Evolutionary conservation across 1,140 invertebrate species (phyloP).

Genomic region (Spodoptera litura): DNA sequence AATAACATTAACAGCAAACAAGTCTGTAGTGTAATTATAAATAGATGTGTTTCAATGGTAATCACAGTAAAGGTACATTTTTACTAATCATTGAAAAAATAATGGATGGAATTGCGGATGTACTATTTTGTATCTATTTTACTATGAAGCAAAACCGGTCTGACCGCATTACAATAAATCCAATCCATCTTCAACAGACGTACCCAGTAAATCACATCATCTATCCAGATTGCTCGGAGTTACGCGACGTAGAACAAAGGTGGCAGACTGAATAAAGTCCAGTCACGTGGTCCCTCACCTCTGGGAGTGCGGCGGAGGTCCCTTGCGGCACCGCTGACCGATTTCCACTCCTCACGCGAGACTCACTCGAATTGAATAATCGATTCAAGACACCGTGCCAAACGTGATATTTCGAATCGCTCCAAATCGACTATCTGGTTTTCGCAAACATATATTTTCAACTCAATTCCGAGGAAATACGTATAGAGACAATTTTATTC

Average conservation of each 20-base stretch:
- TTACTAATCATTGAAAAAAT: too few species aligned
- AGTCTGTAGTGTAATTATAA: too few species aligned
- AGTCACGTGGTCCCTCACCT: slow-evolving; percentile 62
- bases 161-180: background rate
- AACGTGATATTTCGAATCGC: slow-evolving; percentile 44
- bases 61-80: too few species aligned
- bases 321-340: slow-evolving; percentile 66
- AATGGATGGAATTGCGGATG: too few species aligned
- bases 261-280: slow-evolving; percentile 52
- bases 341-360: slow-evolving; percentile 67
- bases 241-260: slow-evolving; percentile 48
- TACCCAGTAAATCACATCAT: slow-evolving; percentile 31
- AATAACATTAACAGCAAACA: too few species aligned
- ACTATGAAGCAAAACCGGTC: background rate
- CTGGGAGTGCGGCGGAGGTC: slow-evolving; percentile 46
- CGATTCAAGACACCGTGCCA: slow-evolving; percentile 58
- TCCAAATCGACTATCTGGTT: slow-evolving; percentile 30
- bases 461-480: background rate
- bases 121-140: too few species aligned
- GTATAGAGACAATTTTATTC: background rate
- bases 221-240: slow-evolving; percentile 32
- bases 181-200: background rate
- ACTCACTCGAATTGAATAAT: slow-evolving; percentile 73
- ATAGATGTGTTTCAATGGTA: too few species aligned
- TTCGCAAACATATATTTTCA: slow-evolving; percentile 20